phyloP scores from a whole-genome alignment of 2,113 vertebrate genomes.

The Paralichthys olivaceus region DNA sequence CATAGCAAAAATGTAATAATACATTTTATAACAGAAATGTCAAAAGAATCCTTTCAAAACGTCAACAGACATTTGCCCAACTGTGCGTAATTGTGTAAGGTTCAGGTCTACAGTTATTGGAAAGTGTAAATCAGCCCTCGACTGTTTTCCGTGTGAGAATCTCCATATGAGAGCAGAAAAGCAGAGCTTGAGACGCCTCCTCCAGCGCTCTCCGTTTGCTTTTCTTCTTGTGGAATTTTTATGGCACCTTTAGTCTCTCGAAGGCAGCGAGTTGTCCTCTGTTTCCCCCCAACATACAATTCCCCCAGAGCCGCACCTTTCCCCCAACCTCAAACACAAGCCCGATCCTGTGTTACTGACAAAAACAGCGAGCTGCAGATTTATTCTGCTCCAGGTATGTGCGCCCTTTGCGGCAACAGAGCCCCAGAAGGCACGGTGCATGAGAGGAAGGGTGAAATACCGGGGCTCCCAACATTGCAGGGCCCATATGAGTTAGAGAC shows the following conservation, averaged over 20 bases:
- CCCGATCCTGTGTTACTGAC: conserved; percentile 80
- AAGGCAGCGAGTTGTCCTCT: conserved; percentile 53
- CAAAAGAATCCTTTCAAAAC: neutral
- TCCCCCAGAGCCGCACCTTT: conserved; percentile 10
- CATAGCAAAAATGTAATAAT: neutral
- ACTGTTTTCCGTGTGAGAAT: neutral
- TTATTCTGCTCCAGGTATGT: conserved; percentile 79
- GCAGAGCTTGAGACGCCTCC: neutral
- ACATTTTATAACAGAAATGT: neutral
- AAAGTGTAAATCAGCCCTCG: conserved; percentile 1
- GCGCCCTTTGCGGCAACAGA: conserved; percentile 16
- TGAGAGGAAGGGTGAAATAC: conserved; percentile 81
- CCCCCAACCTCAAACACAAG: conserved; percentile 34
- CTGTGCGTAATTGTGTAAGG: neutral
- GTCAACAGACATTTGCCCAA: neutral
- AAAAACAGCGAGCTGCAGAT: conserved; percentile 85
- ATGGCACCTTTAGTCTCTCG: conserved; percentile 66
- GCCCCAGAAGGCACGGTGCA: conserved; percentile 82
- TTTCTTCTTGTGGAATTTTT: conserved; percentile 77
- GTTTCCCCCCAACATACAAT: conserved; percentile 25
- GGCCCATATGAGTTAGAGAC: conserved; percentile 18
- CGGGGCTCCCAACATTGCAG: conserved; percentile 67
- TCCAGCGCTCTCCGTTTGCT: conserved; percentile 46
- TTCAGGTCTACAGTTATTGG: neutral
- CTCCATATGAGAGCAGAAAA: neutral